Base-by-base conservation (phyloP, 92 coral and sea anemone genomes). In the Parazoanthus atlanticus region DNA sequence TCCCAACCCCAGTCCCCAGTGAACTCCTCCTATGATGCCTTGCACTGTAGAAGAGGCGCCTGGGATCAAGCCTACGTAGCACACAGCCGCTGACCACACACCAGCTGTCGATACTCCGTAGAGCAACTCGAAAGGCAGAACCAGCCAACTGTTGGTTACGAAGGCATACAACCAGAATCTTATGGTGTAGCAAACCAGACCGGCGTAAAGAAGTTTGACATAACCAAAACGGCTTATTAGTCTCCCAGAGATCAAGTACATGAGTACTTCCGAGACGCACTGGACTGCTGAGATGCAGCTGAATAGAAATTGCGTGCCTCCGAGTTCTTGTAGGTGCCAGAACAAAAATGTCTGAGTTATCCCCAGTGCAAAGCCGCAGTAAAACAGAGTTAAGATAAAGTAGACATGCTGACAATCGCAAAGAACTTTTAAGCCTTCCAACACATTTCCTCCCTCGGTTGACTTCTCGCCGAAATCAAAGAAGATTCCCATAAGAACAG, bases 41-140 rank as follows among this genome's bases (percentile, higher is more conserved):
- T 96, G 99, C 93, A 95, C 88, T 54, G 99, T 96, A 29, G 96
- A 89, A 54, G 95, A 82, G 11, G 96, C 98, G 21, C 96, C 97
- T 40, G 96, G 91, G 47, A 90, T 93, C 75, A 96, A 91, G 38
- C 99, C 96, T 10, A 96, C 92, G 65, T 88, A 96, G 32, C 94
- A 95, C 6, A 96, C 99, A 10, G 98, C 96, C 40, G 98, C 94
- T 74, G 99, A 93, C 99, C 99, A 96, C 32, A 96, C 98, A 1
- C 95, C 97, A 0, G 99, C 98, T 9, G 94, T 89, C 8, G 99
- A 92, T 31, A 96, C 65, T 72, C 99, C 99, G 86, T 96, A 95
- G 56, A 96, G 91, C 56, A 95, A 33, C 80, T 96, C 99, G 66
- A 96, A 84, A 5, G 99, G 99, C 36, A 96, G 81, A 23, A 93